These are phyloP conservation scores for Zootermopsis nevadensis DNA, from an alignment of 2,888 invertebrate species.

Conservation along the genomic window DNA sequence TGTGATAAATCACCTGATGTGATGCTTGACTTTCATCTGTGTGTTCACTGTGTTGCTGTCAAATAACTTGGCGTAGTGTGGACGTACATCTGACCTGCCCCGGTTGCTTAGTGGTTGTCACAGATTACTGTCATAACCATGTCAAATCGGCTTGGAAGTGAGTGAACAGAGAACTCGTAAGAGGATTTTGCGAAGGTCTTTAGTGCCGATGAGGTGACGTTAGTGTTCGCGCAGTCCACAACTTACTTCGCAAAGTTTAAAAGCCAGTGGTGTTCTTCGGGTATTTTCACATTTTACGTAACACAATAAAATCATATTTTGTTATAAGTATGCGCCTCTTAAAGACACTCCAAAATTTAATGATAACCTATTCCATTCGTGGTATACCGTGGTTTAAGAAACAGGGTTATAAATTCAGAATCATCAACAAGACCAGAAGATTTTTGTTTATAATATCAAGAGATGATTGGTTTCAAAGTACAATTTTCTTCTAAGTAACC, in stretches of 20 bases:
- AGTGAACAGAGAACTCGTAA: not conserved
- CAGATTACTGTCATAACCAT: slow-evolving; percentile 28
- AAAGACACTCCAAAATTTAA: no score
- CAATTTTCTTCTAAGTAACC: no score
- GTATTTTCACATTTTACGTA: not conserved
- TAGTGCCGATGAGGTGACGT: not conserved
- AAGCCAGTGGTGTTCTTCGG: not conserved
- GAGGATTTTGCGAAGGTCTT: slow-evolving; percentile 5
- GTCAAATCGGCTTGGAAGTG: slow-evolving; percentile 15
- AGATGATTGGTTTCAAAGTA: no score
- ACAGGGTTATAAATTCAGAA: no score
- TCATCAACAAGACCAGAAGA: no score
- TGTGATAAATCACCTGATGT: not conserved
- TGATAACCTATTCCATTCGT: no score
- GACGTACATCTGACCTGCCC: not conserved
- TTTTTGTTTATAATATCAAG: no score
- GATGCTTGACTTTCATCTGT: not conserved
- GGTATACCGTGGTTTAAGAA: no score
- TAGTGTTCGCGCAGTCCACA: not conserved
- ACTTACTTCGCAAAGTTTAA: not conserved
- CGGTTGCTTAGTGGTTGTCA: not conserved
- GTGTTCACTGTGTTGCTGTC: not conserved
- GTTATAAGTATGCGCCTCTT: no score
- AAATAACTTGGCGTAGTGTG: not conserved
- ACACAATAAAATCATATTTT: no score